Base-by-base conservation (phyloP, 2,888 invertebrate species). In the Minunthozetes semirufus region DNA sequence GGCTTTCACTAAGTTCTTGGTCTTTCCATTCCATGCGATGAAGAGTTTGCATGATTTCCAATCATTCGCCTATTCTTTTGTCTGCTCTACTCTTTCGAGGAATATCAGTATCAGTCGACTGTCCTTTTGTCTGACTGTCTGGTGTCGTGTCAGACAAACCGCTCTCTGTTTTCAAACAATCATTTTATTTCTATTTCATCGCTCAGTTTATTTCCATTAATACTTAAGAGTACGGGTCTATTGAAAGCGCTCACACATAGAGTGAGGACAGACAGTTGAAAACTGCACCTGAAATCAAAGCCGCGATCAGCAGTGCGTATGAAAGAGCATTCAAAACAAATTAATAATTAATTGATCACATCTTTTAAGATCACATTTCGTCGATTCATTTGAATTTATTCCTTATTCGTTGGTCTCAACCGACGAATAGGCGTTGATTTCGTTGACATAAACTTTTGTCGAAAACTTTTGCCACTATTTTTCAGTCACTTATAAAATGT, bases 301-400 rank as follows among this genome's bases (percentile, higher is more conserved):
- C 22, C 46, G 48, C 70, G 22, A 46, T 48, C 13, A 22, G 46
- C 48, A n/a, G 27, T 6, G 56, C 22, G 4, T 6, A 25, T 56
- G 56, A 22, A 27, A 59, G 27, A 59, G 66, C 66, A 66, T 66
- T 66, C 1, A 66, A 42, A 63, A 70, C 70, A 48, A 66, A 70
- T 70, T 70, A 70, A 70, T 70, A 70, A 70, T 70, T 42, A 70
- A 70, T 70, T 42, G 70, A 42, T 70, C 19, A 70, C 29, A 70
- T 70, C 70, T 48, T 70, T 70, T 70, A 48, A 70, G 70, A 70
- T 70, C 70, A 48, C 48, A 70, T 70, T 70, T 70, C 70, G 46
- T 17, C 22, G 5, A 19, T n/a, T 22, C 4, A 4, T 22, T 13
- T 11, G 27, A 63, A 19, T 66, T 42, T 66, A 38, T 42, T 42